A percentile compares a stretch with the other conserved stretches of the same genome.
Conservation (phyloP, 2,113 vertebrate genomes). For the Myocastor coypus region DNA sequence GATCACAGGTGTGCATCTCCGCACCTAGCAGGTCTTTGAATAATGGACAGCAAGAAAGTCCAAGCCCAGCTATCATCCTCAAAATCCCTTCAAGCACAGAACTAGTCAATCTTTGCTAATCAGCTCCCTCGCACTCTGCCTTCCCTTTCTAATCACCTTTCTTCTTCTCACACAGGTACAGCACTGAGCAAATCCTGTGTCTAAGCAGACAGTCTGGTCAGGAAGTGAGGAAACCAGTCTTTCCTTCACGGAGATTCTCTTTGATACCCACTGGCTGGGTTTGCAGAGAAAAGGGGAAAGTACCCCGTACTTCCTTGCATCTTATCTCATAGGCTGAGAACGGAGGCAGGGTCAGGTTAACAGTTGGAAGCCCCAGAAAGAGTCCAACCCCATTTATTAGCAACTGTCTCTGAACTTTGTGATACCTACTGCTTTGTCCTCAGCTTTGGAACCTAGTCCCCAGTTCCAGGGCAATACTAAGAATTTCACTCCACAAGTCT, state of each 20-base stretch:
- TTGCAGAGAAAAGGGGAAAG: neutral
- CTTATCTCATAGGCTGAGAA: neutral
- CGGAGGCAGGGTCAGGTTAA: neutral
- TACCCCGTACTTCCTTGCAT: neutral
- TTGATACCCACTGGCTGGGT: neutral
- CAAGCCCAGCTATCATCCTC: neutral
- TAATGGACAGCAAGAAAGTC: neutral
- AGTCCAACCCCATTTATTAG: neutral
- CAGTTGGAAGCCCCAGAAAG: neutral
- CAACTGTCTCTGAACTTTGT: neutral
- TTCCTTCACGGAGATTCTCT: neutral
- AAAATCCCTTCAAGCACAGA: neutral
- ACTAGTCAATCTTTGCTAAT: neutral
- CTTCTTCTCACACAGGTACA: neutral
- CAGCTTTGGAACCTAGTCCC: neutral
- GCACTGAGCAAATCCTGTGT: neutral
- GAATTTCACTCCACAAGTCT: neutral
- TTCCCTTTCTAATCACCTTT: neutral
- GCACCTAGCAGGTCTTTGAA: neutral
- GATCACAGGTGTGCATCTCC: neutral
- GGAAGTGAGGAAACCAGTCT: neutral
- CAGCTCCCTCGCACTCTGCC: neutral
- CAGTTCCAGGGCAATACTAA: constrained; percentile 13
- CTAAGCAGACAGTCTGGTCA: neutral
- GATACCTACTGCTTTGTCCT: neutral